Conservation (phyloP, 2,888 invertebrate genomes). For the Leptopterna dolabrata region DNA sequence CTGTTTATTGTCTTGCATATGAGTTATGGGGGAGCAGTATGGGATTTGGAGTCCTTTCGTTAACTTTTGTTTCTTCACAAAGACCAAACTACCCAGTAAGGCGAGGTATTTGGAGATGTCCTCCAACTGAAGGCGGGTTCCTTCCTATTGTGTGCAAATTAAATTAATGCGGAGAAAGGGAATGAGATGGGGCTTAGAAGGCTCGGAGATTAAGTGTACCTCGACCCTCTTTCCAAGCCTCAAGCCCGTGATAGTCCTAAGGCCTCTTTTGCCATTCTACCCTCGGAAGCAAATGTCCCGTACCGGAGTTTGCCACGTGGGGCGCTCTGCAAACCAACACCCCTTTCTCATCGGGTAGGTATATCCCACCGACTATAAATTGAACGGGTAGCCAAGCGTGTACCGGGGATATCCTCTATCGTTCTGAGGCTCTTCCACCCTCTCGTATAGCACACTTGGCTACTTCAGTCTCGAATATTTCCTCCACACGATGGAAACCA, state of each 20-base stretch:
- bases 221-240: neutral
- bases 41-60: neutral
- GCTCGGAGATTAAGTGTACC: neutral
- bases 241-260: neutral
- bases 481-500: neutral
- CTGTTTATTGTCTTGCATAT: no score
- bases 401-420: neutral
- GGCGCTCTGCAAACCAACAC: neutral
- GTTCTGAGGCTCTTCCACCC: neutral
- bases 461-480: neutral
- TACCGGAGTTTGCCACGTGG: slow-evolving; percentile 22
- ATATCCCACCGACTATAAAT: neutral
- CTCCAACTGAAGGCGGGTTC: neutral
- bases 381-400: slow-evolving; percentile 21
- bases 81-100: neutral
- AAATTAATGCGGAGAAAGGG: slow-evolving; percentile 35
- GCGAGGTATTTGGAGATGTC: neutral
- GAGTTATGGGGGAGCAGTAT: neutral
- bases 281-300: slow-evolving; percentile 9
- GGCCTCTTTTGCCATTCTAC: slow-evolving; percentile 6
- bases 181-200: slow-evolving; percentile 19
- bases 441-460: neutral
- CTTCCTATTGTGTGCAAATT: slow-evolving; percentile 31
- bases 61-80: neutral
- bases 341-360: neutral